Evolutionary conservation across 2,113 vertebrate genomes (phyloP).

Genomic region (Pedetes capensis): DNA sequence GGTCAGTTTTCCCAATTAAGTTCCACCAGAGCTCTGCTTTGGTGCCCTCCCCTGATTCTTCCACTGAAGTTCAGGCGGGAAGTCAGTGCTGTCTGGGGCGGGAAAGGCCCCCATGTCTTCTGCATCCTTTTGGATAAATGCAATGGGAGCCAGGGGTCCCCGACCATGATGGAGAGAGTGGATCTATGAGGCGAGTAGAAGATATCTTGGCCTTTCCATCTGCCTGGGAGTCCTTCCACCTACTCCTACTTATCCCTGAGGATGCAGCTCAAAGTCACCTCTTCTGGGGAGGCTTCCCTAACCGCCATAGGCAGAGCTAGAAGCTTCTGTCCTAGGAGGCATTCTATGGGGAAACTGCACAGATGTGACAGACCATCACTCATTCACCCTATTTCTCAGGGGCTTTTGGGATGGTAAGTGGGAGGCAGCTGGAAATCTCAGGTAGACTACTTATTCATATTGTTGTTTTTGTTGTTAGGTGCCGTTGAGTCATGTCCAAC

Average conservation of each 20-base stretch:
- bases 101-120: accelerated
- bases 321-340: background rate
- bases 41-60: accelerated
- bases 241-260: background rate
- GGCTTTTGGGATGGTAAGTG: background rate
- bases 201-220: background rate
- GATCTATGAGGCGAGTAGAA: background rate
- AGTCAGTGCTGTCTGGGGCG: background rate
- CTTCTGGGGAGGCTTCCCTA: background rate
- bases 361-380: background rate
- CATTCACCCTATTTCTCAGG: background rate
- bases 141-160: background rate
- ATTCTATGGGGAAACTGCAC: background rate
- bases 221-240: background rate
- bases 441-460: background rate
- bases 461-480: no score
- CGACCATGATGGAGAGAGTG: background rate
- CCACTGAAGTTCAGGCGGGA: background rate
- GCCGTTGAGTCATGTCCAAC: no score
- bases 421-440: background rate
- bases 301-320: background rate
- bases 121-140: background rate
- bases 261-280: background rate
- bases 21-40: background rate
- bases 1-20: background rate